Base-by-base conservation (phyloP, 2,888 invertebrate species). In the Nowickia ferox region DNA sequence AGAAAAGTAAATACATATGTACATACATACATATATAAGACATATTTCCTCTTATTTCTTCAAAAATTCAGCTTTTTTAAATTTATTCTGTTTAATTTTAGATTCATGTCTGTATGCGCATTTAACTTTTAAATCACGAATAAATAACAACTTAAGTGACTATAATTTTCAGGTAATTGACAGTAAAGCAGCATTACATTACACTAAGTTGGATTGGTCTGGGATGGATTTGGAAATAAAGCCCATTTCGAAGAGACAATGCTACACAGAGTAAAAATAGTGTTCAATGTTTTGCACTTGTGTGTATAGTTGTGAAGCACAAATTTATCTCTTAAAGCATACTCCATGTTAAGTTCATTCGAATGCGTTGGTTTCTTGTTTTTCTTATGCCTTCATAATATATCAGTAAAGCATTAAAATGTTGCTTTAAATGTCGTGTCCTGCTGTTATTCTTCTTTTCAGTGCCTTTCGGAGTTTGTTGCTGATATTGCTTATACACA, bases 141-240 rank as follows among this genome's bases (percentile, higher is more conserved):
- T 80, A 85, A 85, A 85, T 81, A 79, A 79, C 69, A 82, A 84
- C 87, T 78, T 84, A 81, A 77, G 77, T 77, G 81, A 82, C 80
- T 75, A 84, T 81, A 82, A 87, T 83, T 87, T 88, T 86, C 38
- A 86, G 84, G 82, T 87, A 88, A 88, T 87, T 88, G 85, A 85
- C 88, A 87, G 85, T 78, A 83, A 72, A 72, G 51, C 38, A 77
- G 65, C 44, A 76, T 75, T 69, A 65, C 42, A 68, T 61, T 69
- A 46, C 42, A 55, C 76, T 76, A 40, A 42, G 48, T 10, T 53
- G 30, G 40, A 66, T 66, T 74, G 38, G 38, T 17, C 69, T 61
- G 61, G n/a, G 46, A 77, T 55, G 40, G 65, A 76, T 77, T 65
- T 63, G 46, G 46, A 82, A 69, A 55, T 46, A 22, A 71, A 59